phyloP scores from a whole-genome alignment of 2,113 vertebrate species.

The Myrmecophaga tridactyla region DNA sequence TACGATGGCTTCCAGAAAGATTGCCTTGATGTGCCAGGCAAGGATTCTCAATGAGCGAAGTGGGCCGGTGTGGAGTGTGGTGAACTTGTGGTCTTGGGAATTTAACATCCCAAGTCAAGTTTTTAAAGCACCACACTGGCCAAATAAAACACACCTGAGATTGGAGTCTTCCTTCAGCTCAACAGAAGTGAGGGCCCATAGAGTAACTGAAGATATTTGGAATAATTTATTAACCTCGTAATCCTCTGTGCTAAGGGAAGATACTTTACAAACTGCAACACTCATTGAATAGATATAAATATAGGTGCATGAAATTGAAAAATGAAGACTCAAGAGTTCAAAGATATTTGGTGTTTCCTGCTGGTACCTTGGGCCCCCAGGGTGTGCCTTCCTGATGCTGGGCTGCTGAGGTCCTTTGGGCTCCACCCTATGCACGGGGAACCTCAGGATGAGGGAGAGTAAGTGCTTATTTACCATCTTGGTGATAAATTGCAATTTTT shows the following conservation, averaged over 20 bases:
- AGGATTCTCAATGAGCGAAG: background rate
- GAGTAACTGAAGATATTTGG: background rate
- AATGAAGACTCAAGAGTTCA: background rate
- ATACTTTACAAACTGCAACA: background rate
- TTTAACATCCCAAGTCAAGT: background rate
- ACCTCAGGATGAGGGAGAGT: background rate
- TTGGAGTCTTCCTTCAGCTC: background rate
- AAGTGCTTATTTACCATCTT: background rate
- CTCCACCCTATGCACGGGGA: background rate
- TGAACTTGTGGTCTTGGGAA: background rate
- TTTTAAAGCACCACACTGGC: background rate
- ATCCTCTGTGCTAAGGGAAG: background rate
- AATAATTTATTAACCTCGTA: background rate
- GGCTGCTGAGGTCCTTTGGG: background rate
- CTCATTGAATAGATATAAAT: background rate
- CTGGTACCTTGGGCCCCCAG: background rate
- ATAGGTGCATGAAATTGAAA: background rate
- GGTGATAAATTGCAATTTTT: background rate
- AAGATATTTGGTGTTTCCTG: background rate
- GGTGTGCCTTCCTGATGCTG: background rate
- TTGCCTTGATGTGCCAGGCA: background rate
- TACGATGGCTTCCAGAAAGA: background rate
- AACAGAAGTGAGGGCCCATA: background rate
- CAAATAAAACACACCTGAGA: background rate
- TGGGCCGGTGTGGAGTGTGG: background rate